A percentile compares a stretch with the other conserved stretches of the same genome.
Evolutionary conservation across 2,888 invertebrate species (phyloP).

Genomic region (Polyommatus icarus): DNA sequence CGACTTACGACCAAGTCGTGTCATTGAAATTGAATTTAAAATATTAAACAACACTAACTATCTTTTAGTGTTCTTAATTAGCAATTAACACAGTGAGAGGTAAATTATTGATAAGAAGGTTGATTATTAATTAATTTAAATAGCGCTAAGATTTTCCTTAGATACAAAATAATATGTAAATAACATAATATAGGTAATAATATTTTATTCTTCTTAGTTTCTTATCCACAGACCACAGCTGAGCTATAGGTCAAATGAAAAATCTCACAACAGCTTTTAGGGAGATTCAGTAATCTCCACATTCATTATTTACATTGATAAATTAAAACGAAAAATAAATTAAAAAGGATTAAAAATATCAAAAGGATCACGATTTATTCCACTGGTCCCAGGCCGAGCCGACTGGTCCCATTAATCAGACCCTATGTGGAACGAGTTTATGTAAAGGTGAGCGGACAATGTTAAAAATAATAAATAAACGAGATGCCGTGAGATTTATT

Average conservation of each 20-base stretch:
- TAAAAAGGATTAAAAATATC: conserved; percentile 44
- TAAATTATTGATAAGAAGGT: not conserved
- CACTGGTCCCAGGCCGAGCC: conserved; percentile 66
- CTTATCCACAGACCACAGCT: not conserved
- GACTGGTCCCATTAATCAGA: conserved; percentile 72
- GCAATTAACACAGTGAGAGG: not conserved
- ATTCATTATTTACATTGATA: not conserved
- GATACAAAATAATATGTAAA: not conserved
- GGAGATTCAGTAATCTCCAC: not conserved
- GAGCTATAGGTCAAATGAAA: not conserved
- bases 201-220: not conserved
- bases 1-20: conserved; percentile 53
- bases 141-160: not conserved
- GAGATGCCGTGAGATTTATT: conserved; percentile 76
- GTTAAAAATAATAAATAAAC: conserved; percentile 77
- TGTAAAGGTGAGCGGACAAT: conserved; percentile 70
- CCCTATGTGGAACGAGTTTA: conserved; percentile 66
- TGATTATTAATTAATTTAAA: not conserved
- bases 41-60: conserved; percentile 27
- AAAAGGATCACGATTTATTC: conserved; percentile 62
- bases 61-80: conserved; percentile 24
- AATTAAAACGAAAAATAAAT: not conserved
- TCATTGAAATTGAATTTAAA: conserved; percentile 52
- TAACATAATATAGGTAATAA: too few relatives aligned
- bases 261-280: not conserved